A percentile compares a stretch with the other conserved stretches of the same genome.
These are phyloP conservation scores for Drosophila cardini DNA, from an alignment of 1,140 invertebrate species.

Conservation along the genomic window DNA sequence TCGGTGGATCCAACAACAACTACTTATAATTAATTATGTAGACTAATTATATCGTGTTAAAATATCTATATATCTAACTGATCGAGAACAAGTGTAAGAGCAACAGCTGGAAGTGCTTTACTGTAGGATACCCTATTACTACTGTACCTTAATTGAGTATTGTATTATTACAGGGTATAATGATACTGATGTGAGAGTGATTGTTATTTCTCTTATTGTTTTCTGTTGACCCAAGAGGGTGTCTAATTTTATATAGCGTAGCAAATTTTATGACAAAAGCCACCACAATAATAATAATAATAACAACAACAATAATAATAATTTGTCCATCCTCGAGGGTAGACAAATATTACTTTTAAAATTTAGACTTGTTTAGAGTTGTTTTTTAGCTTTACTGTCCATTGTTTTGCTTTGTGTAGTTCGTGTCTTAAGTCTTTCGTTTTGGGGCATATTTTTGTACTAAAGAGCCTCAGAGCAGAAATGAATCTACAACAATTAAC, in stretches of 20 bases:
- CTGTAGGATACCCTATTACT: too few species aligned
- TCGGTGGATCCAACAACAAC: not conserved
- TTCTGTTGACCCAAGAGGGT: slow-evolving; percentile 23
- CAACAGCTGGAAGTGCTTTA: too few species aligned
- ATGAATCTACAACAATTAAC: slow-evolving; percentile 64
- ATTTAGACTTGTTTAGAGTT: slow-evolving; percentile 24
- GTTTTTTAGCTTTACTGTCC: slow-evolving; percentile 3
- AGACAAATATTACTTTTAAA: slow-evolving; percentile 50
- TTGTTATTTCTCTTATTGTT: slow-evolving; percentile 11
- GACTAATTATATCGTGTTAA: too few species aligned
- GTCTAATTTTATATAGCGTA: slow-evolving; percentile 44
- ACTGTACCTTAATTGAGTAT: not conserved
- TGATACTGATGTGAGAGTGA: slow-evolving; percentile 16
- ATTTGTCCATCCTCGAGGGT: slow-evolving; percentile 28
- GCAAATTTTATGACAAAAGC: slow-evolving; percentile 28
- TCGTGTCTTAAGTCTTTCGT: slow-evolving; percentile 77
- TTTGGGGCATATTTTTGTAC: slow-evolving; percentile 64
- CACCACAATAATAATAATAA: slow-evolving; percentile 10
- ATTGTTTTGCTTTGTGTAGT: slow-evolving; percentile 48
- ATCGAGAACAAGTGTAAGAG: too few species aligned
- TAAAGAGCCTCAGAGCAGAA: slow-evolving; percentile 29
- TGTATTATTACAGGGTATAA: not conserved
- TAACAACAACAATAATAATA: slow-evolving; percentile 5
- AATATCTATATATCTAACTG: too few species aligned
- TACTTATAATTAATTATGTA: too few species aligned